These are phyloP conservation scores for Lasiommata megera DNA, from an alignment of 2,888 invertebrate species.

Conservation along the genomic window DNA sequence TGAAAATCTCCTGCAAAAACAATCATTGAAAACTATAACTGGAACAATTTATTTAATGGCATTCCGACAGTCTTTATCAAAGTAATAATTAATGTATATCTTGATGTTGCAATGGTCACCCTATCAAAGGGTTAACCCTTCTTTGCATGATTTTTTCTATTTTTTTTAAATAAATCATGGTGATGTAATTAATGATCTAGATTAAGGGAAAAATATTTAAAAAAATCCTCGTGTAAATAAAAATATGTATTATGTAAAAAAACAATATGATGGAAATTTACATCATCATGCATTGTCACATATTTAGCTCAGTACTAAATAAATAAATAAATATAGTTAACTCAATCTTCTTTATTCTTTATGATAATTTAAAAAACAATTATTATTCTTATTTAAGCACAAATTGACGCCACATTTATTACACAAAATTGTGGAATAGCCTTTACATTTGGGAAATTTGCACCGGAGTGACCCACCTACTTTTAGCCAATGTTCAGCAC, in stretches of 20 bases:
- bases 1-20: too few relatives aligned
- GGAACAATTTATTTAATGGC: too few relatives aligned
- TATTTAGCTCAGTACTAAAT: conserved; percentile 37
- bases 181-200: too few relatives aligned
- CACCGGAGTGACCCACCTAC: conserved; percentile 48
- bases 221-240: conserved; percentile 19
- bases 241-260: conserved; percentile 36
- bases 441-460: conserved; percentile 48
- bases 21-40: too few relatives aligned
- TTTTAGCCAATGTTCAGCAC: conserved; percentile 49
- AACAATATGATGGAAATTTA: conserved; percentile 40
- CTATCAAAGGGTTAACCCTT: too few relatives aligned
- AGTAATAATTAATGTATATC: too few relatives aligned
- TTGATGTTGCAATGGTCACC: too few relatives aligned
- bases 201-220: too few relatives aligned
- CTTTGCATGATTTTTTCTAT: too few relatives aligned
- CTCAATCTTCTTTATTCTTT: conserved; percentile 30
- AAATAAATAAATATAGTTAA: conserved; percentile 26
- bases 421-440: conserved; percentile 48
- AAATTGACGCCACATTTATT: conserved; percentile 46
- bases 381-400: conserved; percentile 41
- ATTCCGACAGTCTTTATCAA: too few relatives aligned
- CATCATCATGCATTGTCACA: conserved; percentile 38
- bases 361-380: conserved; percentile 45
- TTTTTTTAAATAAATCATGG: too few relatives aligned